A percentile compares a stretch with the other conserved stretches of the same genome.
Conservation (phyloP, 2,888 invertebrate genomes). For the Spisula subtruncata region DNA sequence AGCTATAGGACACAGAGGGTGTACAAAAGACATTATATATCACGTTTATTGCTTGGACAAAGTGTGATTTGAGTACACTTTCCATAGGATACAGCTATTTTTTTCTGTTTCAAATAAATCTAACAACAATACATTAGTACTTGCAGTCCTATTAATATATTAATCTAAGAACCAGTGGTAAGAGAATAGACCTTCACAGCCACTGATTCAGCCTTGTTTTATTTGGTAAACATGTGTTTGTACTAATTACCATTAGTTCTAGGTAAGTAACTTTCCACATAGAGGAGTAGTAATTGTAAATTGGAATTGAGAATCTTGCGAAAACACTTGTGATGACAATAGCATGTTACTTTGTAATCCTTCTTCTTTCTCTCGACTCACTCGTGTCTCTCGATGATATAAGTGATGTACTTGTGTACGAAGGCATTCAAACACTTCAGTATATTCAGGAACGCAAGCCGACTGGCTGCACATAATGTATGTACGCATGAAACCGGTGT, state of each 20-base stretch:
- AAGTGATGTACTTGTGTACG: constrained; percentile 1
- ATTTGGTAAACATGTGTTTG: constrained; percentile 5
- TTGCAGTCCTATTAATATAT: background rate
- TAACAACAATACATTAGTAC: background rate
- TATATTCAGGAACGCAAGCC: background rate
- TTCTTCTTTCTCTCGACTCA: background rate
- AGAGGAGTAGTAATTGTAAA: background rate
- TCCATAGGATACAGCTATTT: no score
- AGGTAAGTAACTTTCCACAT: background rate
- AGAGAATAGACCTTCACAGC: background rate
- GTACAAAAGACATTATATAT: no score
- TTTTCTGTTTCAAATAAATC: background rate
- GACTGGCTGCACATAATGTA: constrained; percentile 12
- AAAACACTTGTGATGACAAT: constrained; percentile 1
- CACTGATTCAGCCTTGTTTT: background rate
- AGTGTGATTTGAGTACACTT: no score
- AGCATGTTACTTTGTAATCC: background rate
- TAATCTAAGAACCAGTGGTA: background rate
- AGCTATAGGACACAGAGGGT: no score
- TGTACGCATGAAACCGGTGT: constrained; percentile 52
- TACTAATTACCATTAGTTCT: constrained; percentile 20
- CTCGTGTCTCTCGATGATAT: background rate
- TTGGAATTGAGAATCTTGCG: background rate
- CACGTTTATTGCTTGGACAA: no score
- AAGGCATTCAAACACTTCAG: constrained; percentile 38